Conservation (phyloP, 2,113 vertebrate genomes). For the Caranx ignobilis region DNA sequence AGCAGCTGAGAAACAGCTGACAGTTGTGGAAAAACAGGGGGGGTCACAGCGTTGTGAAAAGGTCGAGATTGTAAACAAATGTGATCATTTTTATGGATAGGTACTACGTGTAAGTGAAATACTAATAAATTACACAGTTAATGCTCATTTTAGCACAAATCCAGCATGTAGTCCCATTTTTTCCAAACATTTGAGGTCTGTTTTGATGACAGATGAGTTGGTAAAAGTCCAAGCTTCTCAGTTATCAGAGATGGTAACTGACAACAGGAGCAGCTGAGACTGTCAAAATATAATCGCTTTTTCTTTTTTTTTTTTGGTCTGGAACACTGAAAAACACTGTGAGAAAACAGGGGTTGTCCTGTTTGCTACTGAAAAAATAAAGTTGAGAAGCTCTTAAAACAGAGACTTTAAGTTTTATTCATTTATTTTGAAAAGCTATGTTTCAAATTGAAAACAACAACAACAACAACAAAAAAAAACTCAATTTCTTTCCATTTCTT, state of each 20-base stretch:
- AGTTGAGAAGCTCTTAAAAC: too few species aligned
- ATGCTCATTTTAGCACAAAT: neutral
- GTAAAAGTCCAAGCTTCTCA: neutral
- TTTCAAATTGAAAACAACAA: too few species aligned
- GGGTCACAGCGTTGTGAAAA: conserved; percentile 30
- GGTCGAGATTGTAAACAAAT: neutral
- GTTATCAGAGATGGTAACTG: neutral
- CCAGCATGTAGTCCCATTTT: neutral
- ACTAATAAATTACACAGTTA: too few species aligned
- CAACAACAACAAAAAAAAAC: neutral
- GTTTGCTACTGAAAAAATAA: too few species aligned
- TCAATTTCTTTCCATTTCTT: neutral
- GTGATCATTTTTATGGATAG: neutral
- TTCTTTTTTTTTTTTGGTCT: too few species aligned
- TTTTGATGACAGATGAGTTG: neutral
- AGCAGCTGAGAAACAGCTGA: conserved; percentile 46
- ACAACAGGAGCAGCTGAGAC: neutral
- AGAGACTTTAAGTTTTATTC: too few species aligned
- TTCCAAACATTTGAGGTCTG: neutral
- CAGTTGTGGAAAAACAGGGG: conserved; percentile 43
- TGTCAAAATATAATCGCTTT: neutral
- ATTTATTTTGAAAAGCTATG: neutral
- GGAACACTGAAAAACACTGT: too few species aligned
- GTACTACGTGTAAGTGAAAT: neutral
- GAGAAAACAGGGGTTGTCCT: too few species aligned